Base-by-base conservation (phyloP, 2,797 vertebrate genomes). In the Hyperoplus lanceolatus region DNA sequence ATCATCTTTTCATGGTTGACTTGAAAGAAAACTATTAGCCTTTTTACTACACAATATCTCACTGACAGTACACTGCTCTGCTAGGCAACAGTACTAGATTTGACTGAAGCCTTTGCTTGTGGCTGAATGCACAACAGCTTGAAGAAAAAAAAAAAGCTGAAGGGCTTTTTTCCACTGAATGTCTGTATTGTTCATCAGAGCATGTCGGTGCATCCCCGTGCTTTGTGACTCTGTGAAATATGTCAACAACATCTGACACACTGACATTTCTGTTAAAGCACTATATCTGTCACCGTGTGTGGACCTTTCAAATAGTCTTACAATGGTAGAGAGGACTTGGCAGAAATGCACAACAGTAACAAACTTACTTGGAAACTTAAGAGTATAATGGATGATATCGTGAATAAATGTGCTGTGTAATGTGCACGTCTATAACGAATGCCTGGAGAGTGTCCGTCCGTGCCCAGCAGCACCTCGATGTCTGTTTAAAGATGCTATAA, bases 1-100 rank as follows among this genome's bases (percentile, higher is more conserved):
- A 45, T 77, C 53, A 38, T 57, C 49, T 80, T 66, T 73, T 72
- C 63, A 80, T 38, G 48, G 43, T 66, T 79, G 29, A 29, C 29
- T 29, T 29, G 29, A 79, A 65, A 79, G 14, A 61, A 75, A 53
- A 60, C 51, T 56, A 54, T 77, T 77, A 77, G 39, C 16, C 63
- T 66, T 55, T 75, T 18, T 39, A 38, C 50, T 45, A 51, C 46
- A 50, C 8, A 3, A 43, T 51, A 49, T 66, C 54, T 58, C 42
- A 16, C 50, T 36, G 39, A 8, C 16, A 57, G 54, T 46, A 51
- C 43, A 63, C 11, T 68, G n/a, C 38, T 69, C 59, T 21, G 29
- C 29, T 29, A 29, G 29, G 29, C 8, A 11, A 0, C 56, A 63
- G 57, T 43, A 16, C 21, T 62, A 7, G 55, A 16, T 50, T 63